Base-by-base conservation (phyloP, 2,888 invertebrate genomes). In the Abscondita cerata region DNA sequence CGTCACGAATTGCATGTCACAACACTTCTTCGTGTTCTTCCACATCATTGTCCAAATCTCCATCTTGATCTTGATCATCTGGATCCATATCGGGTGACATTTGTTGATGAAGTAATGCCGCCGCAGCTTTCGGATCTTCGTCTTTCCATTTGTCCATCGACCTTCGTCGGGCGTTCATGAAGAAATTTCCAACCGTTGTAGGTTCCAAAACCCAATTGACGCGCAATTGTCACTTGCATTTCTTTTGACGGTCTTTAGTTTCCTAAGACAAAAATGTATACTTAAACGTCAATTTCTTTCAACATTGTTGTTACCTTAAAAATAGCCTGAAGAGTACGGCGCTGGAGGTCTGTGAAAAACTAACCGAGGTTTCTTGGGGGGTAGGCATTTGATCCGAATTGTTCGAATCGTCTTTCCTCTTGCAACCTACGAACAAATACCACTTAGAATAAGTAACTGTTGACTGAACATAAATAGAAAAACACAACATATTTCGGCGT, bases 331-430 rank as follows among this genome's bases (percentile, higher is more conserved):
- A 99, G 92, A 81, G 99, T 99, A 86, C 98, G 93, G 82, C 99
- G 91, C 87, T 99, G 99, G 79, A 99, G 95, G 86, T 99, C 99
- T 80, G 99, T 99, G 89, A 99, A 99, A n/a, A 83, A 99, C 99
- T 84, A 99, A 90, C 80, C 99, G 94, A 73, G 99, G 98, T 84
- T 98, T 99, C 90, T 99, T 99, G n/a, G 84, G 96, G 96, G 75
- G 95, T 93, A 85, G 92, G 88, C 81, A 90, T 86, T 80, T 90
- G 90, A 82, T 94, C 94, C 78, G 87, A 85, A 80, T 84, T 86
- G 84, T 84, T 87, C 82, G 86, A 85, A 83, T 87, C 86, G 77
- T 96, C 96, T 90, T 95, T 96, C 87, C 95, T 91, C 83, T 96
- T 96, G 90, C 96, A 96, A 77, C 92, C 96, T 92, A 76, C 71